A percentile compares a stretch with the other conserved stretches of the same genome.
Conservation (phyloP, 2,888 invertebrate genomes). For the Nebria brevicollis region DNA sequence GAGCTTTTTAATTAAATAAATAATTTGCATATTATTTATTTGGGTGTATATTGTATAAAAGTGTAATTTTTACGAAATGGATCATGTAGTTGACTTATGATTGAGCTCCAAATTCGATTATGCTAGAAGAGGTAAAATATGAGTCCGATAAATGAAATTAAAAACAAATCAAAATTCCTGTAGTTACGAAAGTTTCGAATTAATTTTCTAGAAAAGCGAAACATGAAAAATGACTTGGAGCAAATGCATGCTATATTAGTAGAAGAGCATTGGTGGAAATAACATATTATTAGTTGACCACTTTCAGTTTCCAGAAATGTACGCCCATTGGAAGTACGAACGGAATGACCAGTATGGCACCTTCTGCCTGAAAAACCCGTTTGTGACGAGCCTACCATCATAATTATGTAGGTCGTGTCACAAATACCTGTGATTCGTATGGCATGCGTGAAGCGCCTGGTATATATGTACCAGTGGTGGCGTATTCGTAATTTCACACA, state of each 20-base stretch:
- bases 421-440: slow-evolving; percentile 34
- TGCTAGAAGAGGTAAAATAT: not conserved
- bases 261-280: not conserved
- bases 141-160: not conserved
- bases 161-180: not conserved
- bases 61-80: not conserved
- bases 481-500: not conserved
- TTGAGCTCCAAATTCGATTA: not conserved
- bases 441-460: slow-evolving; percentile 14
- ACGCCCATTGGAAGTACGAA: not conserved
- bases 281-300: not conserved
- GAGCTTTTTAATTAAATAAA: too few species aligned
- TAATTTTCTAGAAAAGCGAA: not conserved
- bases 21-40: too few species aligned
- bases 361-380: not conserved
- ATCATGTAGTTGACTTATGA: not conserved
- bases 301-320: not conserved
- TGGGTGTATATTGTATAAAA: too few species aligned
- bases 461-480: slow-evolving; percentile 13
- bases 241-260: not conserved
- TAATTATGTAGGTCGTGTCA: slow-evolving; percentile 30
- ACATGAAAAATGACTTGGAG: not conserved
- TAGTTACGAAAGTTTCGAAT: not conserved
- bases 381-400: not conserved
- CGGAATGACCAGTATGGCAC: not conserved